Evolutionary conservation across 2,797 vertebrate genomes (phyloP), one percentile per base, ranked within the genome.

Genomic region (Tympanoctomys barrerae): DNA sequence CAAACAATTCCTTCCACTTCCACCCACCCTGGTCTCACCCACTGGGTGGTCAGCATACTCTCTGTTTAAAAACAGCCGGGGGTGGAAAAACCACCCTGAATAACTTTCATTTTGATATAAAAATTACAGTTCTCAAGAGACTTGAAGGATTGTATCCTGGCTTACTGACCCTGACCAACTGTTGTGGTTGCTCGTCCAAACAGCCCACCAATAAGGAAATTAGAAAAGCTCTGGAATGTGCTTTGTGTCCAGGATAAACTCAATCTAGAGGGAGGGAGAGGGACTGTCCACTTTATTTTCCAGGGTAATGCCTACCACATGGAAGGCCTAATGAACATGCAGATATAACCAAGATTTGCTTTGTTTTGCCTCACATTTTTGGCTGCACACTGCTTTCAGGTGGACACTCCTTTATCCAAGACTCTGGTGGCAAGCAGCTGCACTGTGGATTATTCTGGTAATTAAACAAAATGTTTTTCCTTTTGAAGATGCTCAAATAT

Each of bases 1-100:
- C 96, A 97, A 97, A 96, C 42, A 90, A 90, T 96, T 93, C 97
- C 86, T 96, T 97, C 82, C n/a, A 89, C 14, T 97, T 97, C 93
- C 59, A 97, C 94, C 54, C 61, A 95, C 61, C 19, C 57, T 2
- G 16, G 93, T 95, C 93, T 92, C 94, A 52, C 97, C 62, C 79
- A 93, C 71, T 10, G 87, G 97, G 97, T 98, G 97, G 96, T 98
- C 97, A 97, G 90, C 88, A 71, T 36, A 94, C 64, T 78, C 22
- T 75, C 86, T 97, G 94, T 96, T 91, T 97, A 87, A 98, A 96
- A 97, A 97, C 90, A 97, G 92, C 95, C 96, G 95, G 70, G 52
- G 96, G 80, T 89, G 59, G 92, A 95, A 71, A 91, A 90, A 95
- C 0, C 1, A n/a, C 96, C 95, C 94, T 9, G 7, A 98, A 93